A percentile compares a stretch with the other conserved stretches of the same genome.
Conservation (phyloP, 2,888 invertebrate genomes). For the Synanthedon myopaeformis region DNA sequence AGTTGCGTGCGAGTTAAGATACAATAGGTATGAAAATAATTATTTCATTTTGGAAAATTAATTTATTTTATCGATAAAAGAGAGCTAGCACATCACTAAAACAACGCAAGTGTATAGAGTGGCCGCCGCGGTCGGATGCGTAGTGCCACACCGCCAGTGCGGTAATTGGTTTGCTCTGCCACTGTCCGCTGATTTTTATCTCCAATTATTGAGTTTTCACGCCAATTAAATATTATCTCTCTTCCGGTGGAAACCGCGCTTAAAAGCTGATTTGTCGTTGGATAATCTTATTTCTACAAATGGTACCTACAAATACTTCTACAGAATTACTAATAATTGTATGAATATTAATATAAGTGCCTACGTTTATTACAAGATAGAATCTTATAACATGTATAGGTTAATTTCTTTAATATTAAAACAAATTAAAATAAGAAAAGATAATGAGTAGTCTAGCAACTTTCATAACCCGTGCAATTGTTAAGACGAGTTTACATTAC, state of each 20-base stretch:
- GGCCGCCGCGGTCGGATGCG: constrained; percentile 37
- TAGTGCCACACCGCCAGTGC: constrained; percentile 44
- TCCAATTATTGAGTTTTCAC: constrained; percentile 67
- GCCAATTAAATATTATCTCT: constrained; percentile 65
- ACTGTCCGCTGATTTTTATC: constrained; percentile 60
- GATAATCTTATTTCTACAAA: constrained; percentile 12
- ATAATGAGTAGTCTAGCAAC: no score
- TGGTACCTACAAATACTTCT: background rate
- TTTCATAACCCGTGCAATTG: background rate
- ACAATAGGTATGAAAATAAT: no score
- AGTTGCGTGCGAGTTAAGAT: no score
- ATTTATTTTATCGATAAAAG: no score
- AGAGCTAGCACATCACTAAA: constrained; percentile 18
- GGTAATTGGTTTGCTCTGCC: constrained; percentile 56
- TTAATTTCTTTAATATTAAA: no score
- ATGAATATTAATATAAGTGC: no score
- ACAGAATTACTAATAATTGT: no score
- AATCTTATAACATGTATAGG: no score
- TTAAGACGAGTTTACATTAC: background rate
- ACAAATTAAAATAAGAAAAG: no score
- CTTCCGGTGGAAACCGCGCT: constrained; percentile 51
- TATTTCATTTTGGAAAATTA: no score
- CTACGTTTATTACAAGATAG: no score
- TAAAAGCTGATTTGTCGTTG: constrained; percentile 26
- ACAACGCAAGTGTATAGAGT: constrained; percentile 15